Evolutionary conservation across 2,888 invertebrate species (phyloP).

Genomic region (Marasmarcha lunaedactyla): DNA sequence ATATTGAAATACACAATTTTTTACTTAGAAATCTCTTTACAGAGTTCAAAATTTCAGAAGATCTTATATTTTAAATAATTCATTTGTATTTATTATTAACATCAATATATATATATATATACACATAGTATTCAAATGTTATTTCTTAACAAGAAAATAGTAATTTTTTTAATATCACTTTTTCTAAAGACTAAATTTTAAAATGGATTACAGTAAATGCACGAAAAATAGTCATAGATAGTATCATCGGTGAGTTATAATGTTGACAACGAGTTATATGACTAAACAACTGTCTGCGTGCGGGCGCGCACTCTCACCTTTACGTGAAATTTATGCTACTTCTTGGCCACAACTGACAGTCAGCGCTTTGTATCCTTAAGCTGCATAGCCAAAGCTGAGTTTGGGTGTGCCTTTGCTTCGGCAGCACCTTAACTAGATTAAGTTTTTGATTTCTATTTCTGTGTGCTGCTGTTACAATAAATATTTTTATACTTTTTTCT

Average conservation of each 20-base stretch:
- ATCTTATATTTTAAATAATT: not conserved
- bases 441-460: no score
- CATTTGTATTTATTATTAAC: slow-evolving; percentile 6
- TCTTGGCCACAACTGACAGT: no score
- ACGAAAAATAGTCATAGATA: slow-evolving; percentile 63
- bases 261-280: slow-evolving; percentile 41
- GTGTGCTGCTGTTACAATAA: no score
- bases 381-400: not conserved
- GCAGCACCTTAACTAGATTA: no score
- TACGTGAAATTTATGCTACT: no score
- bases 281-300: slow-evolving; percentile 38
- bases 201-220: slow-evolving; percentile 68
- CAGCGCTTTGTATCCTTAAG: not conserved
- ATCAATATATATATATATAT: slow-evolving; percentile 21
- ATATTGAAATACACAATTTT: no score
- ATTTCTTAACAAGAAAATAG: slow-evolving; percentile 28
- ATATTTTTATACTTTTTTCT: no score
- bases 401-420: no score
- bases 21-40: not conserved
- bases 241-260: slow-evolving; percentile 41
- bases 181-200: slow-evolving; percentile 54
- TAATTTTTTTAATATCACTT: slow-evolving; percentile 61
- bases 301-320: slow-evolving; percentile 21
- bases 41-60: not conserved
- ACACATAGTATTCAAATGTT: slow-evolving; percentile 22